These are phyloP conservation scores for Rhegmatorhina hoffmannsi DNA, from an alignment of 2,113 vertebrate species.

Conservation along the genomic window DNA sequence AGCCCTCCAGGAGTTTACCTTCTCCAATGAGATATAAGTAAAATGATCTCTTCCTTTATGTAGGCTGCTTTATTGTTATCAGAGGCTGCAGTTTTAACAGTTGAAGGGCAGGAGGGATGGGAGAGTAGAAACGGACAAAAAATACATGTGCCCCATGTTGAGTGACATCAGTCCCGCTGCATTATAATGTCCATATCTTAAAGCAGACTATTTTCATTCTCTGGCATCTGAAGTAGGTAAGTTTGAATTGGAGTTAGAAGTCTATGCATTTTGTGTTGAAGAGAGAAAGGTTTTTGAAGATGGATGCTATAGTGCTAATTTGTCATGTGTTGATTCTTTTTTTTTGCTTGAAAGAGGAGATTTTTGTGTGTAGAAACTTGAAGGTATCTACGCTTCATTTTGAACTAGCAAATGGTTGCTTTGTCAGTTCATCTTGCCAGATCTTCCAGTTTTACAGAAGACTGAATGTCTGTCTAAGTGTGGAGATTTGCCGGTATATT, in stretches of 20 bases:
- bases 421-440: not conserved
- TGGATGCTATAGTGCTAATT: not conserved
- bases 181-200: rapidly evolving
- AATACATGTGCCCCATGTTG: rapidly evolving
- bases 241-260: not conserved
- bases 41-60: not conserved
- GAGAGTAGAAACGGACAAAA: not conserved
- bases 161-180: not conserved
- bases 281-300: not conserved
- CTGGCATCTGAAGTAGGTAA: not conserved
- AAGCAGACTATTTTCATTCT: not conserved
- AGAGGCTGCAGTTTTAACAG: not conserved
- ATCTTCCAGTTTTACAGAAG: not conserved
- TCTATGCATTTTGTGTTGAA: not conserved
- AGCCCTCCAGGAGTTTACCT: not conserved
- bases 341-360: not conserved
- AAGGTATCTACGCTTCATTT: not conserved
- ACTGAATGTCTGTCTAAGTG: not conserved
- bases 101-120: not conserved
- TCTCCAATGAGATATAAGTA: not conserved
- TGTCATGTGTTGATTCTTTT: not conserved
- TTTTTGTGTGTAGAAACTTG: not conserved
- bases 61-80: not conserved
- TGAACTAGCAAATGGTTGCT: not conserved
- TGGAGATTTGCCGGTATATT: not conserved